phyloP scores from a whole-genome alignment of 2,888 invertebrate species.

The Hyppa rectilinea region DNA sequence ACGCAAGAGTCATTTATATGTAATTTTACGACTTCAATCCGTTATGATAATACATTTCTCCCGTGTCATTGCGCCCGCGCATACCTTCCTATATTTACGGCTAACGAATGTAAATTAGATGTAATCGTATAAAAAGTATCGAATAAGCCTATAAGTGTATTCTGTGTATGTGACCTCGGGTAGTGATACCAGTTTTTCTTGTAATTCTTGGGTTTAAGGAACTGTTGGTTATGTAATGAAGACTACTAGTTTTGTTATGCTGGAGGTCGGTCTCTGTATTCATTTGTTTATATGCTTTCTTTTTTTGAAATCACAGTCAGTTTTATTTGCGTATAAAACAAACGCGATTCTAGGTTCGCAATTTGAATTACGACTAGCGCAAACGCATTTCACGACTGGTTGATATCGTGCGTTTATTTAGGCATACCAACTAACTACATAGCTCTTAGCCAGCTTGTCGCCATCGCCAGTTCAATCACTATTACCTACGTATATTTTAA shows the following conservation, averaged over 20 bases:
- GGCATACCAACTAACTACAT: slow-evolving; percentile 18
- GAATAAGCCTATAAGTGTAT: slow-evolving; percentile 36
- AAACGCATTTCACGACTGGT: slow-evolving; percentile 30
- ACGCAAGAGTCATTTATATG: slow-evolving; percentile 50
- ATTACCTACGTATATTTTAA: slow-evolving; percentile 16
- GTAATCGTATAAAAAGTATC: slow-evolving; percentile 56
- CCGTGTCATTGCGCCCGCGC: slow-evolving; percentile 50
- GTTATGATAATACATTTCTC: slow-evolving; percentile 65
- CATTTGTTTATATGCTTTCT: slow-evolving; percentile 1
- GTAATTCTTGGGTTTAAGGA: slow-evolving; percentile 32
- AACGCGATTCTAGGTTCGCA: not conserved
- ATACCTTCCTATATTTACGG: slow-evolving; percentile 60
- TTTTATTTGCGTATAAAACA: not conserved
- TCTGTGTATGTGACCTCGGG: slow-evolving; percentile 41
- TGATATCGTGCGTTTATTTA: slow-evolving; percentile 31
- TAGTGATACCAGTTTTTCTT: slow-evolving; percentile 53
- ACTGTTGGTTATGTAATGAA: slow-evolving; percentile 42
- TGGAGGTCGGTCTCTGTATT: not conserved
- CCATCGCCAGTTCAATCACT: slow-evolving; percentile 49
- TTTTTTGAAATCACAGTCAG: slow-evolving; percentile 1
- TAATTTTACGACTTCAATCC: slow-evolving; percentile 51
- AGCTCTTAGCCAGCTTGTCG: slow-evolving; percentile 52
- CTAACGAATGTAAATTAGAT: slow-evolving; percentile 62
- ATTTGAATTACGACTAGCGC: slow-evolving; percentile 13
- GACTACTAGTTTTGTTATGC: slow-evolving; percentile 26